Evolutionary conservation across 2,888 invertebrate species (phyloP), one percentile per base, ranked within the genome.

Genomic region (Melieria picta): DNA sequence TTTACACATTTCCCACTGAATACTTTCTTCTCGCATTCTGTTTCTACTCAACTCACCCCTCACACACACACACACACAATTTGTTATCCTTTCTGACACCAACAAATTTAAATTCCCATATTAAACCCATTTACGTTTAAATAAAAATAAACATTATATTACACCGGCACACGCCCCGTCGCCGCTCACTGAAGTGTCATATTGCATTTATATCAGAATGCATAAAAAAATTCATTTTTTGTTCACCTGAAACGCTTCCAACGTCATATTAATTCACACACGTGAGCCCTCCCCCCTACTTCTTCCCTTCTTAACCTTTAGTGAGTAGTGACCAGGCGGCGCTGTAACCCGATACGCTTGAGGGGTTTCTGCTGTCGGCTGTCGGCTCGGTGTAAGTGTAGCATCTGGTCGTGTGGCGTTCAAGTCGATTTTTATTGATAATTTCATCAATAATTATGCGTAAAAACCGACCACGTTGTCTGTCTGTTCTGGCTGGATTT

Each of bases 321-420:
- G 16, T 58, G 30, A 16, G 30, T 65, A 30, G 50, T 43, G 42
- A 6, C 4, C 30, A 50, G 55, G 61, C 45, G 57, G 72, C 65
- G 74, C 76, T 83, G 85, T 80, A 84, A 85, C 80, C 79, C 76
- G 85, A 84, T 83, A 84, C 77, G 80, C 73, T 79, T 76, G 79
- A 78, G 80, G 78, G 83, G 83, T 82, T 83, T 82, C 81, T 55
- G 69, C 47, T 48, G 48, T 50, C 55, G 11, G 73, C 72, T 46
- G 74, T 72, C 73, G 75, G 70, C 72, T 60, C 76, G 72, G 71
- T 79, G 79, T 76, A 79, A 77, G 74, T 76, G 79, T 77, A 77
- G 62, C 66, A 67, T 60, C 50, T 66, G 69, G 57, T 65, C 73
- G 55, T 63, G 63, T 56, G 61, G 55, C 55, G 16, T 55, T 48